Evolutionary conservation across 2,888 invertebrate species (phyloP).

Genomic region (Apamea epomidion): DNA sequence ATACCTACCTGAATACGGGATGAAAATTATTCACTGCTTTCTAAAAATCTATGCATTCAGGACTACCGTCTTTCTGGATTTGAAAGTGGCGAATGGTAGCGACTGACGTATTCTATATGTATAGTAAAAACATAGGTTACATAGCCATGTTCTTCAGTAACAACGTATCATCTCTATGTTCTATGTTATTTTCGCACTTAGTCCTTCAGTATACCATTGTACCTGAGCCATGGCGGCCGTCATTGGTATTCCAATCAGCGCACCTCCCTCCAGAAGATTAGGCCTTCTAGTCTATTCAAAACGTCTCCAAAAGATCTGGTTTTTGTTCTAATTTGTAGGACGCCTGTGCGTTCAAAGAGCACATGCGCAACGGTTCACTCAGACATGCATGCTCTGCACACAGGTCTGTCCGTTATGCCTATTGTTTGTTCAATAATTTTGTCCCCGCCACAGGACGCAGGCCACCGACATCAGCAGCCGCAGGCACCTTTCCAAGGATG

Average conservation of each 20-base stretch:
- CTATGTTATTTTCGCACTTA: neutral
- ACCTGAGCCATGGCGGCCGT: neutral
- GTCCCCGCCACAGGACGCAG: too few species aligned
- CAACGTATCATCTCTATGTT: neutral
- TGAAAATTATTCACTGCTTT: neutral
- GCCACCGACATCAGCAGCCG: neutral
- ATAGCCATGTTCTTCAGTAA: neutral
- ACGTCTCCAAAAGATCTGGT: neutral
- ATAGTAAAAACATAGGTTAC: neutral
- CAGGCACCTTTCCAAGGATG: neutral
- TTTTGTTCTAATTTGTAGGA: neutral
- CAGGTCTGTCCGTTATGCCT: neutral
- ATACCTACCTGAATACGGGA: neutral
- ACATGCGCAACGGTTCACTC: neutral
- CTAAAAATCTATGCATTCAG: constrained; percentile 1
- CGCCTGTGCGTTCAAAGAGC: neutral
- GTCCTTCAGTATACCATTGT: neutral
- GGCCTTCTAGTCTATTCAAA: neutral
- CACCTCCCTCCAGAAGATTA: neutral
- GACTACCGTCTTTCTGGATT: neutral
- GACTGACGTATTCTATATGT: neutral
- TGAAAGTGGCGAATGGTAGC: too few species aligned
- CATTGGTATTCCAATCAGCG: neutral
- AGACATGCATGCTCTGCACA: neutral
- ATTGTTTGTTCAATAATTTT: neutral